Evolutionary conservation across 2,113 vertebrate genomes (phyloP).

Genomic region (Ahaetulla prasina): DNA sequence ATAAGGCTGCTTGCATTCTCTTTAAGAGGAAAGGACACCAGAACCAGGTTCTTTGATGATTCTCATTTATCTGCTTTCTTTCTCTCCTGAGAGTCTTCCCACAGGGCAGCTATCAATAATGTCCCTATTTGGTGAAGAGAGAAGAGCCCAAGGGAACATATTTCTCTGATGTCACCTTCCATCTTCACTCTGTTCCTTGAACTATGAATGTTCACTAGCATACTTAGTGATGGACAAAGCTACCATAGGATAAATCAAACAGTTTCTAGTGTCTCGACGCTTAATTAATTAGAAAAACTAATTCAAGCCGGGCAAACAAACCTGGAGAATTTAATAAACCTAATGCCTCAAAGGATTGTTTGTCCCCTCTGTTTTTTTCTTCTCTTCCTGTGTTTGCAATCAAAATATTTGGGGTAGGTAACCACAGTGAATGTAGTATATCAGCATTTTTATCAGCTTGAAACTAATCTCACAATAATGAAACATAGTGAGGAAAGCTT

Average conservation of each 20-base stretch:
- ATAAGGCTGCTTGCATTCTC: background rate
- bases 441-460: background rate
- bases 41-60: background rate
- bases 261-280: background rate
- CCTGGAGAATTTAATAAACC: constrained; percentile 19
- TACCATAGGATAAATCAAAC: background rate
- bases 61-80: background rate
- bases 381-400: constrained; percentile 3
- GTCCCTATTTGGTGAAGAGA: background rate
- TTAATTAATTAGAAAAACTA: background rate
- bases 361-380: constrained; percentile 17
- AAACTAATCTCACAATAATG: constrained; percentile 6
- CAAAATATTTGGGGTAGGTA: background rate
- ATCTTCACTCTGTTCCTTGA: background rate
- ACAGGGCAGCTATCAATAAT: background rate
- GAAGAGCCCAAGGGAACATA: background rate
- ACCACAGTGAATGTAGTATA: background rate
- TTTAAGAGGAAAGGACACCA: background rate
- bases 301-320: background rate
- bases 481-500: background rate
- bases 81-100: background rate
- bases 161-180: background rate
- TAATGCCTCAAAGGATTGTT: constrained; percentile 18
- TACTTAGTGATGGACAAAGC: background rate
- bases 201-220: background rate